Percentiles rank a stretch among this genome's conserved stretches.
Conservation (phyloP, 2,113 vertebrate genomes). For the Nipponia nippon region DNA sequence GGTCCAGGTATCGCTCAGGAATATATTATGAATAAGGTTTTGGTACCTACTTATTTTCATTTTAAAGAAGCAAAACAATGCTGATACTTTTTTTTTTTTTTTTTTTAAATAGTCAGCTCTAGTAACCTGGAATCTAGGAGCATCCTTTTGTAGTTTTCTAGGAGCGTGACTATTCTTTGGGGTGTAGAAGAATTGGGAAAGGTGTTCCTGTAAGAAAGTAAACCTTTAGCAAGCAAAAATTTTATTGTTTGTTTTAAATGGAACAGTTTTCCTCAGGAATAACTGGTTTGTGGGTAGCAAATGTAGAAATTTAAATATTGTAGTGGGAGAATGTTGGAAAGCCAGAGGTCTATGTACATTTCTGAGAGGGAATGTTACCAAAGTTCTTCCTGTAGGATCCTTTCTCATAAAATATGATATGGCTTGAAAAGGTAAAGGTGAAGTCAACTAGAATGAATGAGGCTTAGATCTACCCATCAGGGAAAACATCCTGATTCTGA, state of each 20-base stretch:
- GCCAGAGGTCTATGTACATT: not conserved
- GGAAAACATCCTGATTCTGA: not conserved
- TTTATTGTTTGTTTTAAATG: not conserved
- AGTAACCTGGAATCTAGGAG: not conserved
- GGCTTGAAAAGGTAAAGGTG: not conserved
- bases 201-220: not conserved
- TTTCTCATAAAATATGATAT: not conserved
- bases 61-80: not conserved
- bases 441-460: not conserved
- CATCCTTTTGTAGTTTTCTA: not conserved
- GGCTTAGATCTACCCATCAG: rapidly evolving
- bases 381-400: not conserved
- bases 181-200: not conserved
- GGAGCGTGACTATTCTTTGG: not conserved
- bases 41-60: not conserved
- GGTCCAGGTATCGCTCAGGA: not conserved
- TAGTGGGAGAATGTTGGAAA: not conserved
- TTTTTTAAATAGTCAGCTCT: not conserved
- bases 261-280: not conserved
- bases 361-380: not conserved
- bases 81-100: rapidly evolving
- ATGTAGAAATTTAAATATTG: not conserved
- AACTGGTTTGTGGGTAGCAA: not conserved
- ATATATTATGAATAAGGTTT: not conserved
- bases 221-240: not conserved